phyloP scores from a whole-genome alignment of 1,140 invertebrate species.

The Caerostris darwini region DNA sequence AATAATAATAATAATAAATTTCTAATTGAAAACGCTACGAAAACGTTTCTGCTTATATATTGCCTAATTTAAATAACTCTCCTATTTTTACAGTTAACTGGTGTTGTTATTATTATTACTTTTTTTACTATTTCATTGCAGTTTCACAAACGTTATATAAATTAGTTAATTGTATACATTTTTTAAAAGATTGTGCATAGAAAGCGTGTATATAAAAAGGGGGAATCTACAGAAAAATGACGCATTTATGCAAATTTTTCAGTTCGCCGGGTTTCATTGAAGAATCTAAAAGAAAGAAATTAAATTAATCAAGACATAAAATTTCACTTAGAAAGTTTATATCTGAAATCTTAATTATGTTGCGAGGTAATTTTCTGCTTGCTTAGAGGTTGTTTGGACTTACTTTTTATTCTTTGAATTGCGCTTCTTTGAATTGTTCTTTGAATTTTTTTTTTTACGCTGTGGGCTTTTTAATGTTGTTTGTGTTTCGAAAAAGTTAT shows the following conservation, averaged over 20 bases:
- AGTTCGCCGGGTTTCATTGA: neutral
- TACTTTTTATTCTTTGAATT: neutral
- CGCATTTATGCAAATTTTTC: slow-evolving; percentile 43
- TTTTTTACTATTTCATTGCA: slow-evolving; percentile 9
- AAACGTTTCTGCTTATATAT: slow-evolving; percentile 71
- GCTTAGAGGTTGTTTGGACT: neutral
- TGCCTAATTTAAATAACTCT: slow-evolving; percentile 72
- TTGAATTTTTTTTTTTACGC: neutral
- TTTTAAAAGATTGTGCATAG: neutral
- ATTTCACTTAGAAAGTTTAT: slow-evolving; percentile 54
- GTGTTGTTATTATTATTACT: neutral
- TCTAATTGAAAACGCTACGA: slow-evolving; percentile 58
- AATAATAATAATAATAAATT: neutral
- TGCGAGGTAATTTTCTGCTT: neutral
- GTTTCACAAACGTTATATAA: slow-evolving; percentile 14
- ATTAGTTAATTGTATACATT: slow-evolving; percentile 31
- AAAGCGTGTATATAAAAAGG: neutral
- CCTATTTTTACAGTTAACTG: neutral
- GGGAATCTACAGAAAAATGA: slow-evolving; percentile 16
- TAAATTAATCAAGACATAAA: slow-evolving; percentile 9
- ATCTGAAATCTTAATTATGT: slow-evolving; percentile 57
- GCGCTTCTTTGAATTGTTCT: neutral
- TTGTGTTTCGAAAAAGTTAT: neutral
- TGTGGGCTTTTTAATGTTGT: neutral
- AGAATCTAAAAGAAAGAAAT: neutral